phyloP scores from a whole-genome alignment of 2,113 vertebrate genomes.

The Pelmatolapia mariae region DNA sequence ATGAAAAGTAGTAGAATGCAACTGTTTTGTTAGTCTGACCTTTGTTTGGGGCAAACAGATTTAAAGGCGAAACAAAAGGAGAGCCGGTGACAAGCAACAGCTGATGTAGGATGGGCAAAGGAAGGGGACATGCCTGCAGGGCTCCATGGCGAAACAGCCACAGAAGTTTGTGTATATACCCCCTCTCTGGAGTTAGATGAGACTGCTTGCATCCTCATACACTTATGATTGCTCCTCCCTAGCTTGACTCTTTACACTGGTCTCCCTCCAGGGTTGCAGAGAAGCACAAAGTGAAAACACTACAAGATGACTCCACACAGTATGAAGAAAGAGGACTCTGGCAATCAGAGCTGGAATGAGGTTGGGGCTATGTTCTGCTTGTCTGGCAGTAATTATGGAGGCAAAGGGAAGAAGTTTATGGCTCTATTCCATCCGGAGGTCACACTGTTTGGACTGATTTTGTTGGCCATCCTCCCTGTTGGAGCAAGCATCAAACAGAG shows the following conservation, averaged over 20 bases:
- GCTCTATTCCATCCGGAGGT: conserved; percentile 51
- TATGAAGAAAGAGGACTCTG: conserved; percentile 44
- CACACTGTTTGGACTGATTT: conserved; percentile 66
- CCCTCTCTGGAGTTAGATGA: conserved; percentile 36
- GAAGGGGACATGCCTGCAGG: conserved; percentile 55
- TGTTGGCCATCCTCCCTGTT: conserved; percentile 72
- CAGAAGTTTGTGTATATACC: conserved; percentile 25
- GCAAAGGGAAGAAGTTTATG: conserved; percentile 44
- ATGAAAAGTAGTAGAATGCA: conserved; percentile 18
- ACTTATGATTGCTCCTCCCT: conserved; percentile 49
- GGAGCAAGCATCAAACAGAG: conserved; percentile 81
- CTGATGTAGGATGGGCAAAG: conserved; percentile 48
- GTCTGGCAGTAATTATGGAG: conserved; percentile 37
- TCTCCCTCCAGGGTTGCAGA: conserved; percentile 48
- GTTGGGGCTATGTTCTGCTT: not conserved
- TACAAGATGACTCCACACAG: conserved; percentile 13
- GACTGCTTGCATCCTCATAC: not conserved
- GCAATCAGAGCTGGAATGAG: conserved; percentile 7
- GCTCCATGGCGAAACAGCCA: conserved; percentile 62
- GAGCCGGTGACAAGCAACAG: conserved; percentile 46
- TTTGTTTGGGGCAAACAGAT: conserved; percentile 67
- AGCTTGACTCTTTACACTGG: conserved; percentile 27
- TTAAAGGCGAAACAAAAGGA: conserved; percentile 56
- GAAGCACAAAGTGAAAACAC: conserved; percentile 32
- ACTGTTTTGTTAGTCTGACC: conserved; percentile 49